Conservation (phyloP, 2,797 vertebrate genomes). For the Spheniscus humboldti region DNA sequence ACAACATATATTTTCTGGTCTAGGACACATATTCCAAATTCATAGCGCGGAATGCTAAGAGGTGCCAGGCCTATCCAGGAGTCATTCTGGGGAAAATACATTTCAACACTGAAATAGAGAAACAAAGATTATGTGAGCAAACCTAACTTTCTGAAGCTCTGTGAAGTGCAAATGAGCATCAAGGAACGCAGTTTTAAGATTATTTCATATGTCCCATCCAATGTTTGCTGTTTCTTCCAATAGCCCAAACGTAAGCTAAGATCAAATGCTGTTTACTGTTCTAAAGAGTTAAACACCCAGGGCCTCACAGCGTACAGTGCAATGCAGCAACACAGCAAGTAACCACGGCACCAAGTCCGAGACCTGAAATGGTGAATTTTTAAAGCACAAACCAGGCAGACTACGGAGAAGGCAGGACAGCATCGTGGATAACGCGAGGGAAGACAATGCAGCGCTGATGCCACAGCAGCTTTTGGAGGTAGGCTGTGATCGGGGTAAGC, state of each 20-base stretch:
- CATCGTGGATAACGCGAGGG: fast-evolving
- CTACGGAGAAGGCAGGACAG: neutral
- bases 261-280: neutral
- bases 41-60: slow-evolving; percentile 90
- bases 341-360: fast-evolving
- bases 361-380: neutral
- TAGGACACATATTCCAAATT: slow-evolving; percentile 93
- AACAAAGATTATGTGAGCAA: neutral
- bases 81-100: slow-evolving; percentile 98
- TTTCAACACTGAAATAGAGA: slow-evolving; percentile 85
- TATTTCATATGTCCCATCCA: fast-evolving
- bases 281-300: neutral
- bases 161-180: neutral
- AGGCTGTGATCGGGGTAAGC: neutral
- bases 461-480: neutral
- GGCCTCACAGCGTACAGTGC: fast-evolving
- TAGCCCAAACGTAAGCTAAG: neutral
- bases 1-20: slow-evolving; percentile 96
- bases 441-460: neutral
- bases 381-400: neutral
- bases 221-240: neutral
- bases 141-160: neutral
- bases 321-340: fast-evolving
- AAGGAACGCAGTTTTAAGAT: neutral
- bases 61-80: slow-evolving; percentile 97